These are phyloP conservation scores for Forbesichthys agassizii DNA, from an alignment of 2,113 vertebrate species.

Conservation along the genomic window DNA sequence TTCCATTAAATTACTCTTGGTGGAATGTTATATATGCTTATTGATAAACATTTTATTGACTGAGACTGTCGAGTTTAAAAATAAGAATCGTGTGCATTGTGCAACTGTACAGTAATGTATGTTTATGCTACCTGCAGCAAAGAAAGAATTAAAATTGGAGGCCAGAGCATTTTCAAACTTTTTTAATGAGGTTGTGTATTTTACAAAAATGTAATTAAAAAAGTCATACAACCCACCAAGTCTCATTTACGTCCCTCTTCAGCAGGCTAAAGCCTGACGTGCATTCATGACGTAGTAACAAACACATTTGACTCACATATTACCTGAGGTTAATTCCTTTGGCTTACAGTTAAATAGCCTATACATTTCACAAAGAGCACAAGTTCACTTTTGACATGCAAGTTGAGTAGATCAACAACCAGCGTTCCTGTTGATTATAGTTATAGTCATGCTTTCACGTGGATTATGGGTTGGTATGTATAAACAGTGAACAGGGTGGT, in stretches of 20 bases:
- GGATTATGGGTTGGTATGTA: neutral
- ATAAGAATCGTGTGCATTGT: neutral
- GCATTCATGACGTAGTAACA: neutral
- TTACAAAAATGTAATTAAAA: slow-evolving; percentile 3
- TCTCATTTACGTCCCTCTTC: slow-evolving; percentile 13
- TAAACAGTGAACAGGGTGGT: slow-evolving; percentile 46
- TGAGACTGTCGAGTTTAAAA: too few relatives aligned
- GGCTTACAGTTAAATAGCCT: slow-evolving; percentile 19
- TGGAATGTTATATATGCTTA: too few relatives aligned
- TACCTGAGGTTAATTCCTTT: slow-evolving; percentile 50
- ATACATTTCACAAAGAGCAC: neutral
- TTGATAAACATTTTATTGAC: too few relatives aligned
- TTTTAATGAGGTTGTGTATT: slow-evolving; percentile 7
- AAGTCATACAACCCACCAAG: slow-evolving; percentile 5
- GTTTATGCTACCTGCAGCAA: neutral
- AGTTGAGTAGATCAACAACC: slow-evolving; percentile 16
- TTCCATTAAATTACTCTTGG: too few relatives aligned
- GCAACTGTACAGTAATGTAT: neutral
- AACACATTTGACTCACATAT: slow-evolving; percentile 4
- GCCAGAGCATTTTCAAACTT: slow-evolving; percentile 11
- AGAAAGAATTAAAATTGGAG: neutral
- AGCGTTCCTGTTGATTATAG: slow-evolving; percentile 33
- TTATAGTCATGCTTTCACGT: slow-evolving; percentile 31
- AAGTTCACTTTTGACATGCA: slow-evolving; percentile 7
- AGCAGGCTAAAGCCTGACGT: neutral